Evolutionary conservation across 2,113 vertebrate species (phyloP).

Genomic region (Caloenas nicobarica): DNA sequence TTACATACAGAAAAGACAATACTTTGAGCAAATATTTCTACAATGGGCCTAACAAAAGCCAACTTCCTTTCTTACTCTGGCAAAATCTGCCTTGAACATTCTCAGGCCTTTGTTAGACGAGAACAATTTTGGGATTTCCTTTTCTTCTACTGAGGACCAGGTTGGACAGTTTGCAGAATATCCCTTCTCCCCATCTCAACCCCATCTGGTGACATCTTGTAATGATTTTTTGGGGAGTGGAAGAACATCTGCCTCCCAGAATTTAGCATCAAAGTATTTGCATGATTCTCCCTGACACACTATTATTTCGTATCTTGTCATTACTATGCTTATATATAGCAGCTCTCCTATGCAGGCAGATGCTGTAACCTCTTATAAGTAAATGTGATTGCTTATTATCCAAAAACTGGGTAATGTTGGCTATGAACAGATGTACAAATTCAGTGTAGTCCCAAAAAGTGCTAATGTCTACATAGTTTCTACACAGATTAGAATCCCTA

Average conservation of each 20-base stretch:
- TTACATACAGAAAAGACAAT: conserved; percentile 54
- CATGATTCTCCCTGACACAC: not conserved
- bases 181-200: not conserved
- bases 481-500: not conserved
- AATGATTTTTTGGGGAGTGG: not conserved
- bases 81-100: not conserved
- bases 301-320: conserved; percentile 48
- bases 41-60: conserved; percentile 12
- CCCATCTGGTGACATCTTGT: conserved; percentile 10
- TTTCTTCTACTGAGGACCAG: not conserved
- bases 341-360: not conserved
- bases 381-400: not conserved
- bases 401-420: not conserved
- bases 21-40: conserved; percentile 6
- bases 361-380: not conserved
- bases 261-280: conserved; percentile 38
- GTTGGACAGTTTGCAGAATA: not conserved
- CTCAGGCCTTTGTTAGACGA: not conserved
- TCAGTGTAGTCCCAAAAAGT: not conserved
- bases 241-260: conserved; percentile 56
- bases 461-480: not conserved
- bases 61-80: conserved; percentile 8
- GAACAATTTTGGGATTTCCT: not conserved
- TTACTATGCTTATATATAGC: conserved; percentile 13
- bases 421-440: not conserved